These are phyloP conservation scores for Campodea augens DNA, from an alignment of 1,140 invertebrate species.

Conservation along the genomic window DNA sequence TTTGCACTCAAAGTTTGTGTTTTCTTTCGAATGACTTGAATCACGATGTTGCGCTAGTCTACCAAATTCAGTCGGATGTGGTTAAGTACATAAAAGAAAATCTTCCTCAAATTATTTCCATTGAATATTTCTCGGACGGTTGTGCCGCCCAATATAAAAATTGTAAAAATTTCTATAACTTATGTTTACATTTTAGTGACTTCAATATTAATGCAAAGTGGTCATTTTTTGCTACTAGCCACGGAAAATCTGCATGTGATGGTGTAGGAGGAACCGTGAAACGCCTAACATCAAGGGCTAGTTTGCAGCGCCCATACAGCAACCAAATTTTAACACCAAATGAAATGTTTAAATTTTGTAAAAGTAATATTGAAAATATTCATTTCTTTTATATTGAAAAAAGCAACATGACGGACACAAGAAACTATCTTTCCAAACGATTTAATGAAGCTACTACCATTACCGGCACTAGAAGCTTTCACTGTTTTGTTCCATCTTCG, in stretches of 20 bases:
- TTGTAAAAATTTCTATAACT: constrained; percentile 13
- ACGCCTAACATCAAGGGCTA: constrained; percentile 8
- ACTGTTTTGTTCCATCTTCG: no score
- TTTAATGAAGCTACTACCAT: no score
- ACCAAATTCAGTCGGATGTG: no score
- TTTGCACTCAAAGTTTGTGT: constrained; percentile 9
- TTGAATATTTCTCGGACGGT: constrained; percentile 14
- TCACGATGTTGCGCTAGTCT: constrained; percentile 12
- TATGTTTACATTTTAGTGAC: constrained; percentile 10
- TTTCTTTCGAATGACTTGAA: constrained; percentile 13
- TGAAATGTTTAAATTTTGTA: no score
- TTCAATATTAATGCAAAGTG: constrained; percentile 12
- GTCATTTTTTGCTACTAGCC: constrained; percentile 9
- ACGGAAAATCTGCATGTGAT: constrained; percentile 12
- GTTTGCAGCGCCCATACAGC: constrained; percentile 8
- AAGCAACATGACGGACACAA: no score
- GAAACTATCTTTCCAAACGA: no score
- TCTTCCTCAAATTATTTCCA: constrained; percentile 8
- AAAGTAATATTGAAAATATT: no score
- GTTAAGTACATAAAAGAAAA: constrained; percentile 9
- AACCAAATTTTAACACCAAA: constrained; percentile 4
- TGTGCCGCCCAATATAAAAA: constrained; percentile 17
- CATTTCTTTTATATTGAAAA: no score
- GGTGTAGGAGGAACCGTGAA: constrained; percentile 12
- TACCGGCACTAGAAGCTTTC: no score